A percentile compares a stretch with the other conserved stretches of the same genome.
phyloP scores from a whole-genome alignment of 2,888 invertebrate species.

The Gordius sp. region DNA sequence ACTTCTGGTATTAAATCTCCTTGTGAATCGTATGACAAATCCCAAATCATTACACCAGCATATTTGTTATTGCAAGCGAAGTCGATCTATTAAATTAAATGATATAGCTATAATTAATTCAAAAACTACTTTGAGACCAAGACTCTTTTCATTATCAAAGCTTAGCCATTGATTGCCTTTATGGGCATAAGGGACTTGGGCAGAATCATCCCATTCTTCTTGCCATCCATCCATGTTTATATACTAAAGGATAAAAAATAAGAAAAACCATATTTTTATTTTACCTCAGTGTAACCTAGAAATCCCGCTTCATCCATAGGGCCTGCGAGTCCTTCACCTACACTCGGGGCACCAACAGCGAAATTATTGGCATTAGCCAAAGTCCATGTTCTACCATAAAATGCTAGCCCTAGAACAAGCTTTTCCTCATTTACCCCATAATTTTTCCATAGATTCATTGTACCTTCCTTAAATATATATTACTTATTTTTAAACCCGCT shows the following conservation, averaged over 20 bases:
- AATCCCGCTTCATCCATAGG: too few species aligned
- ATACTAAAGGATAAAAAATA: too few species aligned
- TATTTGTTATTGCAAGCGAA: background rate
- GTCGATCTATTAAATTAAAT: background rate
- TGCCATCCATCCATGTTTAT: too few species aligned
- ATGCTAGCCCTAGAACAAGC: background rate
- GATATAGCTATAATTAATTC: background rate
- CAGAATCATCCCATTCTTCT: background rate
- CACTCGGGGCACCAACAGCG: too few species aligned
- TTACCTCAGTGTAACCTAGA: too few species aligned
- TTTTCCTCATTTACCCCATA: background rate
- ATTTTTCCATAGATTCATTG: background rate
- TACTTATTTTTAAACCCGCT: too few species aligned
- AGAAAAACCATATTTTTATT: too few species aligned
- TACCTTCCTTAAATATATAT: background rate
- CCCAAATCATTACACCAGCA: slow-evolving; percentile 9
- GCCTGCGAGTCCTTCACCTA: too few species aligned
- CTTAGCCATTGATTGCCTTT: background rate
- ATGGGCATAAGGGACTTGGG: background rate
- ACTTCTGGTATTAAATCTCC: background rate
- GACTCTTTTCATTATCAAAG: background rate
- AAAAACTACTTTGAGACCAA: background rate
- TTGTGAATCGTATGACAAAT: background rate
- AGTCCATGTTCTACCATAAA: background rate
- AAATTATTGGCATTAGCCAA: background rate